Percentiles rank a stretch among this genome's conserved stretches.
phyloP scores from a whole-genome alignment of 2,113 vertebrate species.

The Cebus imitator region DNA sequence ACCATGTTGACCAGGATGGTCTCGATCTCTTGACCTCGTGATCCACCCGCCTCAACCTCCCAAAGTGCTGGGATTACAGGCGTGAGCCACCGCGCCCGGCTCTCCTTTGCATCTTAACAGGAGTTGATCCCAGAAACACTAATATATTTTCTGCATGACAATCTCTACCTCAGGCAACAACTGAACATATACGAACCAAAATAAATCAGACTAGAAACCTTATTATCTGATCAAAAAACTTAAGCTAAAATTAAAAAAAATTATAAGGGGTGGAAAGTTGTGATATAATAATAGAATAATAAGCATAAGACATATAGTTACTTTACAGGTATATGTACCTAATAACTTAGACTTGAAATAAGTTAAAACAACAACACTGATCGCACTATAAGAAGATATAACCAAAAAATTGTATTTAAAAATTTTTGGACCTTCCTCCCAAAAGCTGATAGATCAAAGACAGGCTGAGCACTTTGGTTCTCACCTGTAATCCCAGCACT shows the following conservation, averaged over 20 bases:
- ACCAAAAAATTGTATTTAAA: not conserved
- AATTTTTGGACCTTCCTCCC: not conserved
- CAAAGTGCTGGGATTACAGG: too few species aligned
- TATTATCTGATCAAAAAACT: not conserved
- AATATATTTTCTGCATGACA: not conserved
- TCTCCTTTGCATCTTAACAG: not conserved
- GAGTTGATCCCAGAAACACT: not conserved
- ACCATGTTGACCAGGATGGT: too few species aligned
- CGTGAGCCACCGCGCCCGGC: too few species aligned
- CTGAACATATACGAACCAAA: not conserved
- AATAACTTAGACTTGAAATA: not conserved
- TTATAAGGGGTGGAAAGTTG: not conserved
- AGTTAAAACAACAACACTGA: not conserved
- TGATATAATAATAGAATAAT: not conserved
- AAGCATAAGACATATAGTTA: not conserved
- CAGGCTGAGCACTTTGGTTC: too few species aligned
- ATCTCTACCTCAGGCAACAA: not conserved
- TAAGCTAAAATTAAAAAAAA: not conserved
- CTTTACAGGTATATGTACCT: not conserved
- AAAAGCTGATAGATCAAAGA: not conserved
- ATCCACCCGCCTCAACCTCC: too few species aligned
- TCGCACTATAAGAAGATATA: not conserved
- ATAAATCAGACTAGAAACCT: not conserved
- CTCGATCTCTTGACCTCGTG: too few species aligned
- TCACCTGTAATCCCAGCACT: too few species aligned